These are phyloP conservation scores for Eira barbara DNA, from an alignment of 2,113 vertebrate genomes.

Conservation along the genomic window DNA sequence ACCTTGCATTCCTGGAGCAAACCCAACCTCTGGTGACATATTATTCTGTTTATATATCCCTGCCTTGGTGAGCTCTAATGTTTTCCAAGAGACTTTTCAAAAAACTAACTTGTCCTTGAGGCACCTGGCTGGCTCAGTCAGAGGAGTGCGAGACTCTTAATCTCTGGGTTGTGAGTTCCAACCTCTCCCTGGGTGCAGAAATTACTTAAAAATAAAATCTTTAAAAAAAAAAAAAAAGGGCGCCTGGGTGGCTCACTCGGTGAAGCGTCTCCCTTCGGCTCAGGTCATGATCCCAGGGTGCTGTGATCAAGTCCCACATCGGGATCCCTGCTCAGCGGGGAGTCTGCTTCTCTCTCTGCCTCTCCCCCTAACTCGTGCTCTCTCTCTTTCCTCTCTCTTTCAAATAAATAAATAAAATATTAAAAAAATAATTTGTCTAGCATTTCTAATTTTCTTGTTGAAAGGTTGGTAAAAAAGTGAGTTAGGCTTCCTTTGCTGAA, in stretches of 20 bases:
- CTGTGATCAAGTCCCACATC: no score
- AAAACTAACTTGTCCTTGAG: neutral
- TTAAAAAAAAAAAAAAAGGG: neutral
- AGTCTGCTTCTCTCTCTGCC: no score
- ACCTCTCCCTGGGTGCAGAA: neutral
- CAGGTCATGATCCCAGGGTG: no score
- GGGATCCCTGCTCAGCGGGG: no score
- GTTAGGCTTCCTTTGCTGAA: neutral
- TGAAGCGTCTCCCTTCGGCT: no score
- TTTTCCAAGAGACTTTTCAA: neutral
- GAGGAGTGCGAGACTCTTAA: neutral
- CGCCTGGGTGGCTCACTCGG: no score
- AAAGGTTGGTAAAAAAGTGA: neutral
- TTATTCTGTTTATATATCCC: neutral
- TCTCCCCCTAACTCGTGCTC: no score
- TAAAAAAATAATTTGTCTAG: neutral
- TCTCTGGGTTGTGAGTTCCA: neutral
- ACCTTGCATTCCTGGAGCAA: neutral
- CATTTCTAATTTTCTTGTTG: neutral
- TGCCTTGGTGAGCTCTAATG: neutral
- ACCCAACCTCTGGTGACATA: neutral
- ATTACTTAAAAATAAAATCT: neutral
- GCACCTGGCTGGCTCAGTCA: neutral
- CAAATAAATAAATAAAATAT: no score
- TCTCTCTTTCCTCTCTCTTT: no score